Conservation (phyloP, 1,140 invertebrate species). For the Tetramorium simillimum region DNA sequence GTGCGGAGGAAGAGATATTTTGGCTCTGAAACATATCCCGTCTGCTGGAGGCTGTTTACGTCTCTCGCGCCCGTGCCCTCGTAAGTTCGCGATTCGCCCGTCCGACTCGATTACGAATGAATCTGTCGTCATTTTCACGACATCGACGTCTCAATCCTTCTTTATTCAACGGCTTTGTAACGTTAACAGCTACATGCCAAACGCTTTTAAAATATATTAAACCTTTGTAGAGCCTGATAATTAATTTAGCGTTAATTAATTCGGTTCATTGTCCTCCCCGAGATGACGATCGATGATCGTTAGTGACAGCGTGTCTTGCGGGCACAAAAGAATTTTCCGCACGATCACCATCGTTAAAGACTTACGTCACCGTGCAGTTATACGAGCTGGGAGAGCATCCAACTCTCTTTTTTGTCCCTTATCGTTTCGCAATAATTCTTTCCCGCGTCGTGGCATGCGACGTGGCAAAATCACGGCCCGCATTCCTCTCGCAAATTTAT, state of each 20-base stretch:
- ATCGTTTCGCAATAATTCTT: conserved; percentile 67
- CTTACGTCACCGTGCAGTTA: conserved; percentile 48
- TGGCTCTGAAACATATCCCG: conserved; percentile 43
- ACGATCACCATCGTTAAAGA: conserved; percentile 29
- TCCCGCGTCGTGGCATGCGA: neutral
- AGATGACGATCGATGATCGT: neutral
- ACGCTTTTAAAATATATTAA: neutral
- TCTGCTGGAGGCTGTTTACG: conserved; percentile 49
- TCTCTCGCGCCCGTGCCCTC: conserved; percentile 19
- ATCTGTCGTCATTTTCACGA: conserved; percentile 1
- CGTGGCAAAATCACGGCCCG: conserved; percentile 18
- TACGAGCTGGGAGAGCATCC: conserved; percentile 61
- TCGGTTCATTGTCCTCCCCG: neutral
- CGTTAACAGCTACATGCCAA: neutral
- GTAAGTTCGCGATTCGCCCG: conserved; percentile 8
- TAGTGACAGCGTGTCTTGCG: neutral
- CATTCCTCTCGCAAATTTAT: conserved; percentile 35
- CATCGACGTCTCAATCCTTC: neutral
- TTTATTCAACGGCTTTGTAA: neutral
- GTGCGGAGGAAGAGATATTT: conserved; percentile 58
- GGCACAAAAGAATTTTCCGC: conserved; percentile 50
- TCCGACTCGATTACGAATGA: conserved; percentile 25
- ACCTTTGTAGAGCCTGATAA: neutral
- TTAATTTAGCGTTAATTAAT: conserved; percentile 48
- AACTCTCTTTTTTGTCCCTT: conserved; percentile 34